Evolutionary conservation across 2,888 invertebrate genomes (phyloP).

Genomic region (Himalopsyche tibetana): DNA sequence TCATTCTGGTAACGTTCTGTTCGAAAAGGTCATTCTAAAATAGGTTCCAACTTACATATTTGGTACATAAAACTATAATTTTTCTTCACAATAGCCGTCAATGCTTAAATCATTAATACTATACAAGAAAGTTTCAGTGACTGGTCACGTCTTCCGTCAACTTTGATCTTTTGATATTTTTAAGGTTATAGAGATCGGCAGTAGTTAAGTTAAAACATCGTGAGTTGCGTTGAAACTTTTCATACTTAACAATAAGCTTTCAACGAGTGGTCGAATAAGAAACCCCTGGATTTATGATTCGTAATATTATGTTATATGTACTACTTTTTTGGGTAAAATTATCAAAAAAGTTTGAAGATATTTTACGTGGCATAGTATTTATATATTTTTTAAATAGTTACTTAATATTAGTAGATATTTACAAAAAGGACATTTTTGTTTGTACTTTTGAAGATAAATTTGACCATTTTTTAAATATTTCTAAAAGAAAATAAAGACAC

Average conservation of each 20-base stretch:
- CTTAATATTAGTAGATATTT: too few species aligned
- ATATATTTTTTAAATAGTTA: too few species aligned
- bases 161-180: slow-evolving; percentile 20
- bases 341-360: too few species aligned
- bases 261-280: not conserved
- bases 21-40: not conserved
- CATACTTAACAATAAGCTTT: not conserved
- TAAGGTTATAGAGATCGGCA: not conserved
- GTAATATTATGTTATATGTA: too few species aligned
- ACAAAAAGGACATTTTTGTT: too few species aligned
- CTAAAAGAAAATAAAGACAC: too few species aligned
- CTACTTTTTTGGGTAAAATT: too few species aligned
- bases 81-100: slow-evolving; percentile 1
- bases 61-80: not conserved
- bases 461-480: too few species aligned
- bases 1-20: not conserved
- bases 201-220: not conserved
- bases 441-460: too few species aligned
- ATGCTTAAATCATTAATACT: not conserved
- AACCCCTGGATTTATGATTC: not conserved
- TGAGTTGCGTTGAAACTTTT: not conserved
- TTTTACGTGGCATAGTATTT: too few species aligned
- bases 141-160: not conserved
- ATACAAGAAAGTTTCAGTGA: not conserved
- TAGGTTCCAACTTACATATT: not conserved